Percentiles rank a stretch among this genome's conserved stretches.
Conservation (phyloP, 1,140 invertebrate genomes). For the Drosophila pachea region DNA sequence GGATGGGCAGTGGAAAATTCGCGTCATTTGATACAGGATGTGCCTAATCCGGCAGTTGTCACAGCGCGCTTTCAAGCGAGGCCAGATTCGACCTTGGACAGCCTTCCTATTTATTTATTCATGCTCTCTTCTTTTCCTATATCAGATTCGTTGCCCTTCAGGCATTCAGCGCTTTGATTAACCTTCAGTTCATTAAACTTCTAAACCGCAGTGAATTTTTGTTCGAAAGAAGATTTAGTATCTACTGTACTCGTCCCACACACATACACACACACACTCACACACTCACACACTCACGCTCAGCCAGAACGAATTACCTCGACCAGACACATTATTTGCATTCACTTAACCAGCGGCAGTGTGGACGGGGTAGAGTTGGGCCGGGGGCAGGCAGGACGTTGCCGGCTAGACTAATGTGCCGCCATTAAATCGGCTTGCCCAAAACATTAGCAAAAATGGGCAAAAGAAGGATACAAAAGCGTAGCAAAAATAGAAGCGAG, state of each 20-base stretch:
- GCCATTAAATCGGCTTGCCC: conserved; percentile 65
- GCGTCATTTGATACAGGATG: too few species aligned
- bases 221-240: not conserved
- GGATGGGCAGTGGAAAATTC: too few species aligned
- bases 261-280: not conserved
- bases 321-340: conserved; percentile 33
- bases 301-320: conserved; percentile 8
- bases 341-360: conserved; percentile 6
- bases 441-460: conserved; percentile 39
- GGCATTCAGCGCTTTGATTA: not conserved
- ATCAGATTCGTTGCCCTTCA: too few species aligned
- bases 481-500: conserved; percentile 11
- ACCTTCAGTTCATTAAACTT: conserved; percentile 10
- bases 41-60: too few species aligned
- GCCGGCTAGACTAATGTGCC: conserved; percentile 53
- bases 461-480: conserved; percentile 6
- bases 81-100: too few species aligned
- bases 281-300: not conserved
- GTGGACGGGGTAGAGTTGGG: too few species aligned
- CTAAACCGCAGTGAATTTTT: not conserved
- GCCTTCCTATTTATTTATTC: not conserved
- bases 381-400: conserved; percentile 10
- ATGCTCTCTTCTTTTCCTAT: not conserved
- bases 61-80: too few species aligned
- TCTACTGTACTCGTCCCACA: not conserved